These are phyloP conservation scores for Nycticebus coucang DNA, from an alignment of 2,113 vertebrate species.

Conservation along the genomic window DNA sequence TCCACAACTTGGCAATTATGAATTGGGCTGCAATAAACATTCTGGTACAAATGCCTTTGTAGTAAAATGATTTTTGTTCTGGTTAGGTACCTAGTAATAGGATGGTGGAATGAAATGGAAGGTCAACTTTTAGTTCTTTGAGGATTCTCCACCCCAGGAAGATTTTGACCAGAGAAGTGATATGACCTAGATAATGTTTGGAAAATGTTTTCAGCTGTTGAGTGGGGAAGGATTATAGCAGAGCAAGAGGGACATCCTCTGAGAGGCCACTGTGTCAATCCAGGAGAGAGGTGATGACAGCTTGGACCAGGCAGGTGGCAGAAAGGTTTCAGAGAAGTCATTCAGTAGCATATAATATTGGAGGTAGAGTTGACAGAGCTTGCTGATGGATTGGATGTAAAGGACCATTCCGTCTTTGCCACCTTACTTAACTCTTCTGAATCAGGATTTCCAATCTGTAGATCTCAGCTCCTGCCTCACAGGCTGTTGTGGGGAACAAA, in stretches of 20 bases:
- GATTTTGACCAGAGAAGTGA: neutral
- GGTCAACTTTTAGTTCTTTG: too few species aligned
- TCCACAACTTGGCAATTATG: too few species aligned
- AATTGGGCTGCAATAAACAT: too few species aligned
- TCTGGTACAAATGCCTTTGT: too few species aligned
- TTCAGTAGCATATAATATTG: fast-evolving
- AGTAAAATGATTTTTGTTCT: too few species aligned
- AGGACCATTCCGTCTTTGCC: neutral
- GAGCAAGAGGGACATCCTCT: neutral
- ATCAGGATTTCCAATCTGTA: neutral
- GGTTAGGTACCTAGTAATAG: too few species aligned
- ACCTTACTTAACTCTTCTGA: neutral
- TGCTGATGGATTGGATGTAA: neutral
- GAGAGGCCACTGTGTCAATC: neutral
- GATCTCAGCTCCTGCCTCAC: neutral
- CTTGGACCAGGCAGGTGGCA: neutral
- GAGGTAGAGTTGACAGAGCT: neutral
- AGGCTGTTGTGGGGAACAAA: neutral
- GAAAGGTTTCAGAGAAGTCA: neutral
- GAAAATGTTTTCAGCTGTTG: neutral
- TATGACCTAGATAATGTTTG: neutral
- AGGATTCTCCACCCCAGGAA: neutral
- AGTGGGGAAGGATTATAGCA: neutral
- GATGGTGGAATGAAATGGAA: too few species aligned
- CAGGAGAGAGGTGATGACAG: neutral